phyloP scores from a whole-genome alignment of 2,888 invertebrate species.

The Scelioninae gen. 1 region DNA sequence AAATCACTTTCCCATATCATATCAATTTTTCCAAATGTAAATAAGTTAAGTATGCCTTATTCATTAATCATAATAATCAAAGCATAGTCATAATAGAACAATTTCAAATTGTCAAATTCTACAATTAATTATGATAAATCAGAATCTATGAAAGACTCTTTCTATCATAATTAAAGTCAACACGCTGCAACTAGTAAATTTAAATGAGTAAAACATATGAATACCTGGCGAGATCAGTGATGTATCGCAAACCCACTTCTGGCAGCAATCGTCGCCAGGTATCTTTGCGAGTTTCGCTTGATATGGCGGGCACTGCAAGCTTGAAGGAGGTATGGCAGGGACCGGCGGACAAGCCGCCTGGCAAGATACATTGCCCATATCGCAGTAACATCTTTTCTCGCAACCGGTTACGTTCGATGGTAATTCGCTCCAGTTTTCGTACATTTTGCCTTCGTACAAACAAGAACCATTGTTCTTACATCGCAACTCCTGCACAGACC shows the following conservation, averaged over 20 bases:
- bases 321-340: slow-evolving; percentile 90
- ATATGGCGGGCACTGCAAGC: slow-evolving; percentile 89
- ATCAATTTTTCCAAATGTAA: too few relatives aligned
- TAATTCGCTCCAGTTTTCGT: slow-evolving; percentile 91
- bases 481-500: slow-evolving; percentile 86
- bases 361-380: slow-evolving; percentile 94
- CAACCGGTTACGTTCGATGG: slow-evolving; percentile 93
- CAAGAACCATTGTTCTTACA: slow-evolving; percentile 94
- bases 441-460: slow-evolving; percentile 87
- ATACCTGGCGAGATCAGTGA: slow-evolving; percentile 66
- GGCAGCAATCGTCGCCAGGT: slow-evolving; percentile 93
- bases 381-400: slow-evolving; percentile 93
- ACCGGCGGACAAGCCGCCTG: slow-evolving; percentile 92
- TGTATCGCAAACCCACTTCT: slow-evolving; percentile 88
- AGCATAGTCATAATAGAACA: too few relatives aligned
- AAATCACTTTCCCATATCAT: too few relatives aligned
- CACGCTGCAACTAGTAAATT: slow-evolving; percentile 7
- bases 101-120: too few relatives aligned
- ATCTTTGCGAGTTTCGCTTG: slow-evolving; percentile 88
- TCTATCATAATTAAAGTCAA: slow-evolving; percentile 44
- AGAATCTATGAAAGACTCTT: background rate
- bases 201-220: slow-evolving; percentile 16
- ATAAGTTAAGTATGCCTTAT: too few relatives aligned
- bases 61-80: too few relatives aligned
- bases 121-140: too few relatives aligned